Evolutionary conservation across 2,888 invertebrate genomes (phyloP).

Genomic region (Dendrolimus houi): DNA sequence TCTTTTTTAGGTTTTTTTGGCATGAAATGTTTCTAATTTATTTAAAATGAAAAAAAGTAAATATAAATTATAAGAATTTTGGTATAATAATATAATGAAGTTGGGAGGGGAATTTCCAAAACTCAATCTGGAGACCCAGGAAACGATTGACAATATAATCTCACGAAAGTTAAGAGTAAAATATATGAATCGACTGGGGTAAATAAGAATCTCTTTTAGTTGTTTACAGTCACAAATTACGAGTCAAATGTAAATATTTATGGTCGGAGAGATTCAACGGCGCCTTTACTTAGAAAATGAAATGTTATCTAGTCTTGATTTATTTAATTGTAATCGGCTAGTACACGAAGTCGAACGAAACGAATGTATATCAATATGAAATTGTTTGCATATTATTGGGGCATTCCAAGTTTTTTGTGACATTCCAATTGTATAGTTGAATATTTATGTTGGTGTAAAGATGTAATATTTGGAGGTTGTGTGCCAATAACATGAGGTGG

Average conservation of each 20-base stretch:
- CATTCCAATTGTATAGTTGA: slow-evolving; percentile 60
- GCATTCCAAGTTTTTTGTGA: slow-evolving; percentile 55
- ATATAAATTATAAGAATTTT: no score
- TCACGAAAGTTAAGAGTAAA: no score
- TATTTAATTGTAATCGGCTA: slow-evolving; percentile 52
- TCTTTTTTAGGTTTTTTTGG: no score
- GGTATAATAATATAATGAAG: no score
- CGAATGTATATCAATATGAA: slow-evolving; percentile 24
- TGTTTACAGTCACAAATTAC: slow-evolving; percentile 48
- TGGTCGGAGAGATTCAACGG: slow-evolving; percentile 42
- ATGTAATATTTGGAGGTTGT: slow-evolving; percentile 49
- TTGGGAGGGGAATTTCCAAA: no score
- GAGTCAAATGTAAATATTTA: slow-evolving; percentile 46
- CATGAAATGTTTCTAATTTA: no score
- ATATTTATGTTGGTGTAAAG: slow-evolving; percentile 24
- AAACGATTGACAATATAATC: no score
- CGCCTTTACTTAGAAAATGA: slow-evolving; percentile 56
- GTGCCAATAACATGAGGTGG: slow-evolving; percentile 67
- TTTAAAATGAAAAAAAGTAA: no score
- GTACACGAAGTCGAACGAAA: slow-evolving; percentile 39
- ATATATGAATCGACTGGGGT: slow-evolving; percentile 6
- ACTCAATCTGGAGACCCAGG: no score
- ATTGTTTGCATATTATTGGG: slow-evolving; percentile 22
- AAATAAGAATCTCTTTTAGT: neutral
- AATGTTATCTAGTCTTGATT: slow-evolving; percentile 54